Evolutionary conservation across 2,113 vertebrate species (phyloP).

Genomic region (Malurus melanocephalus): DNA sequence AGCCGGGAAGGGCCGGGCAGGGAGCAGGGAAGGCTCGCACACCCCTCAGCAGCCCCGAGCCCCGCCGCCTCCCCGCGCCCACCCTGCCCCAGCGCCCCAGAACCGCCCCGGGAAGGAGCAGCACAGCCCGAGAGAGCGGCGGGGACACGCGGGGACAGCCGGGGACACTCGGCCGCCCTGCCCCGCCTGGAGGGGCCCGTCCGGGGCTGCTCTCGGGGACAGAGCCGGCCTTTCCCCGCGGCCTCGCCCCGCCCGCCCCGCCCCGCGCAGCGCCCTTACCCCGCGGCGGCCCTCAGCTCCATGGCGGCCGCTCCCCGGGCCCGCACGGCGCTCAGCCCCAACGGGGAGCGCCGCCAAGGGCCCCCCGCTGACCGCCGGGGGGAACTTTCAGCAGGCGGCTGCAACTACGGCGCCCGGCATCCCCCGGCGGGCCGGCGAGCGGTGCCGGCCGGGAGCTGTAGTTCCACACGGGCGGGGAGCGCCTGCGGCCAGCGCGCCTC

Average conservation of each 20-base stretch:
- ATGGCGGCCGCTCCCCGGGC: conserved; percentile 14
- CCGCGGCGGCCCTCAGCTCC: conserved; percentile 4
- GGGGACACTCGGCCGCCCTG: too few relatives aligned
- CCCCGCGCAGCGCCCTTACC: background rate
- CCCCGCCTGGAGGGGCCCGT: background rate
- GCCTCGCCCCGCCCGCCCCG: too few relatives aligned
- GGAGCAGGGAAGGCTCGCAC: background rate
- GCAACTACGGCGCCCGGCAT: conserved; percentile 32
- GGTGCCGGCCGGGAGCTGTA: conserved; percentile 43
- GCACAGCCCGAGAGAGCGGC: background rate
- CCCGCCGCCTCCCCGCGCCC: background rate
- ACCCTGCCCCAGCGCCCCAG: background rate
- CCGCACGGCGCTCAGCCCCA: background rate
- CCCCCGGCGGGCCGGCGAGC: background rate
- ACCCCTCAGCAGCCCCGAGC: background rate
- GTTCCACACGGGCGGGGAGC: background rate
- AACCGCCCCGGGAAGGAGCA: background rate
- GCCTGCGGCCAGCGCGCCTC: background rate
- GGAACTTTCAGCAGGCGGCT: conserved; percentile 19
- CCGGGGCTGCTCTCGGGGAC: background rate
- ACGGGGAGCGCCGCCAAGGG: conserved; percentile 9
- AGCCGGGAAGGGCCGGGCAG: background rate
- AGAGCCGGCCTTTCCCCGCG: background rate
- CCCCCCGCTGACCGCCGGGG: conserved; percentile 5
- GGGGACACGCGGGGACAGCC: too few relatives aligned